Percentiles rank a stretch among this genome's conserved stretches.
phyloP scores from a whole-genome alignment of 2,888 invertebrate genomes.

The Leucophora obtusa region DNA sequence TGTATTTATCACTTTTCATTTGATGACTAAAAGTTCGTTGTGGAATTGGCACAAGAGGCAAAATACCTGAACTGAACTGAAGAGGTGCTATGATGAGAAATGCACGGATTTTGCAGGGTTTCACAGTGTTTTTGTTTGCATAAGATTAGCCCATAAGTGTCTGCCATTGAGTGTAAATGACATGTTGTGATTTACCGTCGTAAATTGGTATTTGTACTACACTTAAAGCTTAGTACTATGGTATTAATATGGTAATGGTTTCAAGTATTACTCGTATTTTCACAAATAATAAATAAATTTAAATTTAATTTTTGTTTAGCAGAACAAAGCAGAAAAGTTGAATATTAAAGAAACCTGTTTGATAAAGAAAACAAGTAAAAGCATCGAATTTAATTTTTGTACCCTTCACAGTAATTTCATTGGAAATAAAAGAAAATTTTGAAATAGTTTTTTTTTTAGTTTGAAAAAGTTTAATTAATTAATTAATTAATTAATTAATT shows the following conservation, averaged over 20 bases:
- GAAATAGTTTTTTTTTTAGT: too few relatives aligned
- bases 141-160: constrained; percentile 65
- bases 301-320: too few relatives aligned
- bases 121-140: constrained; percentile 58
- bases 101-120: constrained; percentile 51
- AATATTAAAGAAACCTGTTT: too few relatives aligned
- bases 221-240: constrained; percentile 29
- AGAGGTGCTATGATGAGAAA: constrained; percentile 45
- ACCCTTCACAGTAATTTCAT: too few relatives aligned
- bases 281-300: too few relatives aligned
- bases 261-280: too few relatives aligned
- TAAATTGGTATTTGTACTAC: constrained; percentile 60
- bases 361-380: too few relatives aligned
- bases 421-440: too few relatives aligned
- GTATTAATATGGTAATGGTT: neutral
- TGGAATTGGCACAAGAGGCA: neutral
- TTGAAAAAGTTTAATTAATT: too few relatives aligned
- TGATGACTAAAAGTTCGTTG: constrained; percentile 48
- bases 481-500: too few relatives aligned
- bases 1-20: constrained; percentile 54
- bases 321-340: too few relatives aligned
- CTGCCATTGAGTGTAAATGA: constrained; percentile 64
- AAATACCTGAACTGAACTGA: neutral
- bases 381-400: too few relatives aligned
- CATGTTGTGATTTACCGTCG: constrained; percentile 64